phyloP scores from a whole-genome alignment of 2,888 invertebrate species.

The Sturmia bella region DNA sequence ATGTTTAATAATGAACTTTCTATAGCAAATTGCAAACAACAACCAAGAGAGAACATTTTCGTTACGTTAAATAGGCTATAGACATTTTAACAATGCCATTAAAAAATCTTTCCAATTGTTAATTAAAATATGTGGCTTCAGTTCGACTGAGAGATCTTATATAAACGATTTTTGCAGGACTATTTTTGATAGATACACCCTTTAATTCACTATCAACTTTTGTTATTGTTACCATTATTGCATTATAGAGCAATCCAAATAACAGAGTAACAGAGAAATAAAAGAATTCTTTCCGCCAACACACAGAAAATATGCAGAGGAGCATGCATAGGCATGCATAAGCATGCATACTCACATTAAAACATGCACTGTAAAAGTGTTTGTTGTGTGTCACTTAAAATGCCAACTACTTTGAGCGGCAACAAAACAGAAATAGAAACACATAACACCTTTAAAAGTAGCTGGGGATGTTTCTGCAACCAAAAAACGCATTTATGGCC shows the following conservation, averaged over 20 bases:
- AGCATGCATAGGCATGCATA: neutral
- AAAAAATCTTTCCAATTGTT: no score
- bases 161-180: no score
- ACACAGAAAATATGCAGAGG: conserved; percentile 2
- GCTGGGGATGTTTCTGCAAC: conserved; percentile 35
- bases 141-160: no score
- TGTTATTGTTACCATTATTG: conserved; percentile 18
- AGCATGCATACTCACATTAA: conserved; percentile 2
- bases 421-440: conserved; percentile 26
- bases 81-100: no score
- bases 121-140: no score
- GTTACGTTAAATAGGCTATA: no score
- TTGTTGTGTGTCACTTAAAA: conserved; percentile 65
- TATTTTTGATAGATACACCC: neutral
- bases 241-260: conserved; percentile 41
- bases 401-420: conserved; percentile 53
- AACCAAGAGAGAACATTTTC: no score
- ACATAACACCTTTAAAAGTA: conserved; percentile 35
- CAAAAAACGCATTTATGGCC: conserved; percentile 19
- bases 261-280: conserved; percentile 30
- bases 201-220: neutral
- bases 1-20: no score
- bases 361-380: conserved; percentile 43
- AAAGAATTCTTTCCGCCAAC: neutral
- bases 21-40: no score